A percentile compares a stretch with the other conserved stretches of the same genome.
These are phyloP conservation scores for Rhynchonycteris naso DNA, from an alignment of 2,797 vertebrate genomes.

Conservation along the genomic window DNA sequence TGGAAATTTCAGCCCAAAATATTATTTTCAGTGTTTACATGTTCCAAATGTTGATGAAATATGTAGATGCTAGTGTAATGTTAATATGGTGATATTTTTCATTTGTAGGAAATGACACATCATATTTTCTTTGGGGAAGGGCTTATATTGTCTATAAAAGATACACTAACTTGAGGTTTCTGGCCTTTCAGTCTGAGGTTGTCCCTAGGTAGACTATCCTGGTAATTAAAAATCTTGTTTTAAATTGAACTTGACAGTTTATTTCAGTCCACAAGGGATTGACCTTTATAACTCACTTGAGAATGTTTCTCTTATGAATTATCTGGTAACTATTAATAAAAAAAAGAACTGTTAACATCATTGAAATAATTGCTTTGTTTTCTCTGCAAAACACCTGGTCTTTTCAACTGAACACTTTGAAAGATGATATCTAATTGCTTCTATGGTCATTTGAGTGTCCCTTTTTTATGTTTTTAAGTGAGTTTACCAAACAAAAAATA, in stretches of 20 bases:
- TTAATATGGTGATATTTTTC: constrained; percentile 33
- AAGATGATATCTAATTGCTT: background rate
- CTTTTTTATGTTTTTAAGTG: background rate
- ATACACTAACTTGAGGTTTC: constrained; percentile 52
- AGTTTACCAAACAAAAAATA: constrained; percentile 4
- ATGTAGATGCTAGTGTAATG: constrained; percentile 26
- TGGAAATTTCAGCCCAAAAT: background rate
- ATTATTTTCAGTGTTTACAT: background rate
- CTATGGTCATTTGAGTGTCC: background rate
- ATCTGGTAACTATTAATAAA: constrained; percentile 65
- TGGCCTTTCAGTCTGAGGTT: constrained; percentile 57
- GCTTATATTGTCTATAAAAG: constrained; percentile 44
- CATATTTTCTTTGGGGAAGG: constrained; percentile 3
- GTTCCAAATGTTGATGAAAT: constrained; percentile 17
- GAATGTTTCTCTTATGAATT: constrained; percentile 59
- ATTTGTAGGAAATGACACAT: background rate
- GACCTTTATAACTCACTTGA: constrained; percentile 67
- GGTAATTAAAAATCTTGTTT: constrained; percentile 78
- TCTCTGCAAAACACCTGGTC: constrained; percentile 30
- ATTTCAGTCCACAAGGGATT: constrained; percentile 60
- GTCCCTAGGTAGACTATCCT: constrained; percentile 54
- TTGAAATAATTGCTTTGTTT: constrained; percentile 52
- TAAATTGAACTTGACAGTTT: constrained; percentile 69
- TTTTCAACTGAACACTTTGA: constrained; percentile 10
- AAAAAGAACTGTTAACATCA: constrained; percentile 40